Conservation (phyloP, 2,888 invertebrate species). For the Congeria kusceri region DNA sequence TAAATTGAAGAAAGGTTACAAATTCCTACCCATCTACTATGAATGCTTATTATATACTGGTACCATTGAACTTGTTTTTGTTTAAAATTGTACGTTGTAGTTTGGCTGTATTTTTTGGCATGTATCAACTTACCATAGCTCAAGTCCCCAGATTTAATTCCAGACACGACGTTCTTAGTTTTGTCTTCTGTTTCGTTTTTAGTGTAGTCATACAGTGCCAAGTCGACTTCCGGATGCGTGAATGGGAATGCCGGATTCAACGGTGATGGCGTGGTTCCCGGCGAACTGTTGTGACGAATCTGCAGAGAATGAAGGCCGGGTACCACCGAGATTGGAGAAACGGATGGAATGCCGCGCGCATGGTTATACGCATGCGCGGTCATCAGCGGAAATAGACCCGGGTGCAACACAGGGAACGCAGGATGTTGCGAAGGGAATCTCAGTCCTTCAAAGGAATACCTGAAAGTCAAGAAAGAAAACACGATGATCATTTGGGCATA, state of each 20-base stretch:
- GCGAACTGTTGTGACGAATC: neutral
- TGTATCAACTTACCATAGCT: slow-evolving; percentile 77
- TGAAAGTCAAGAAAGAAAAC: slow-evolving; percentile 1
- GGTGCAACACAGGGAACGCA: slow-evolving; percentile 20
- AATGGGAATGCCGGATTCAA: slow-evolving; percentile 67
- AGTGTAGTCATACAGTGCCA: slow-evolving; percentile 83
- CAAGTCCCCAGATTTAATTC: slow-evolving; percentile 79
- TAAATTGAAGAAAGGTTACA: too few relatives aligned
- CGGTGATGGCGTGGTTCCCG: neutral
- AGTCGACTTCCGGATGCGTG: slow-evolving; percentile 81
- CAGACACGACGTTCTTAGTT: slow-evolving; percentile 82
- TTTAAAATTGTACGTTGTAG: too few relatives aligned
- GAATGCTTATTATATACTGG: too few relatives aligned
- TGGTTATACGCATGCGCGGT: slow-evolving; percentile 21
- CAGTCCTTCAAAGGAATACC: slow-evolving; percentile 28
- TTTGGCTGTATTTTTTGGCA: too few relatives aligned
- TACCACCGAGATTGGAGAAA: slow-evolving; percentile 3
- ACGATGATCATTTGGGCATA: too few relatives aligned
- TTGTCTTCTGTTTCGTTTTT: slow-evolving; percentile 70
- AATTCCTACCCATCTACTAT: too few relatives aligned
- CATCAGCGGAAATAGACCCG: slow-evolving; percentile 18
- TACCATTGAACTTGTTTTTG: too few relatives aligned
- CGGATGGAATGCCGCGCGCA: slow-evolving; percentile 6
- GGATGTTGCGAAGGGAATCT: slow-evolving; percentile 22
- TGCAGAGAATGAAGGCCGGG: slow-evolving; percentile 31